Conservation (phyloP, 2,888 invertebrate genomes). For the Apodemia duryi region DNA sequence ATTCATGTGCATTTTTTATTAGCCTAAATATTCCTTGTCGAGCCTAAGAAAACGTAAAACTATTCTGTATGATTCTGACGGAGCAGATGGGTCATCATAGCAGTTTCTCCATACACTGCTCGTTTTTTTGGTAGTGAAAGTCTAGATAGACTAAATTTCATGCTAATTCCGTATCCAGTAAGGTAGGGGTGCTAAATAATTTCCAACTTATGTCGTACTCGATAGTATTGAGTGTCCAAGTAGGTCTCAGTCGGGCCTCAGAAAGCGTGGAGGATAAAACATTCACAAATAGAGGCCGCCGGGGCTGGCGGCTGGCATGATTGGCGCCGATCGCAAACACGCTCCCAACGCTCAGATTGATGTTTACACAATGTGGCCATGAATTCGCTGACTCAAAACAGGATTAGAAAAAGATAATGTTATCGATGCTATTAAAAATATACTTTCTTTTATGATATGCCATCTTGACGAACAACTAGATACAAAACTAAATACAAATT, state of each 20-base stretch:
- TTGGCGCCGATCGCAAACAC: constrained; percentile 48
- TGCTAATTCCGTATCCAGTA: no score
- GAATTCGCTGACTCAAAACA: not conserved
- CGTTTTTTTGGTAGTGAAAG: no score
- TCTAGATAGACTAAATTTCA: no score
- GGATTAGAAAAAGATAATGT: constrained; percentile 6
- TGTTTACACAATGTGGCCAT: constrained; percentile 29
- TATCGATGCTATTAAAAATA: not conserved
- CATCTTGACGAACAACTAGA: constrained; percentile 21
- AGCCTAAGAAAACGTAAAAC: no score
- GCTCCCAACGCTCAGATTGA: constrained; percentile 41
- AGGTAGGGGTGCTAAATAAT: not conserved
- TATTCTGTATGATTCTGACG: no score
- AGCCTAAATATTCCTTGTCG: no score
- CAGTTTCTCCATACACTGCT: no score
- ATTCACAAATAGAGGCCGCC: constrained; percentile 58
- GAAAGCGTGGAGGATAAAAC: constrained; percentile 53
- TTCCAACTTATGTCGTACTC: not conserved
- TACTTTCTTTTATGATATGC: not conserved
- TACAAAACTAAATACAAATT: no score
- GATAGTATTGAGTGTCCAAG: not conserved
- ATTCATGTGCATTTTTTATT: no score
- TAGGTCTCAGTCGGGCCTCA: constrained; percentile 21
- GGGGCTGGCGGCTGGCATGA: constrained; percentile 37
- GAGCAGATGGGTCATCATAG: no score